Base-by-base conservation (phyloP, 2,888 invertebrate species). In the Dicyrtoma fusca region DNA sequence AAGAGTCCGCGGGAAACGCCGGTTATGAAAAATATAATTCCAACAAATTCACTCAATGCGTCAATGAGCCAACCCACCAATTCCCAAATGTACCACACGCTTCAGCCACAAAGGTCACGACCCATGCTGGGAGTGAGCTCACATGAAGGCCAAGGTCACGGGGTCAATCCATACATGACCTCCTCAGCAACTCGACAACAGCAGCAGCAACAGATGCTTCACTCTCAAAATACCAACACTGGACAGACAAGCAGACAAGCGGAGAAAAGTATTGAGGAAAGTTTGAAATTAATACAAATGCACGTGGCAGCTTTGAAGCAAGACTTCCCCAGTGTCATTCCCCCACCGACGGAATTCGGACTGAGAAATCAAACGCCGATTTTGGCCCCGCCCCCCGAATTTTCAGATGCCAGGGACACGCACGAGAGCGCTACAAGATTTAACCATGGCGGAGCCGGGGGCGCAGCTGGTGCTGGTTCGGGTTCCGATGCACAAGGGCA, bases 381-480 rank as follows among this genome's bases (percentile, higher is more conserved):
- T 17, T 86, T 92, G 76, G 92, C 93, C 25, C 94, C 94, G 49
- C 95, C 94, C 47, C 94, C 94, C 49, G 94, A 95, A 85, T 95
- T 95, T 85, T 92, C 92, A 84, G 80, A 80, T 62, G 78, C 78
- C 0, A 55, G 80, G 17, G 79, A 79, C 55, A 23, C 42, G n/a
- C 77, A 80, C 63, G 80, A 80, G 69, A 77, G 76, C 51, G 78
- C 79, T 1, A 80, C 80, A 5, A 25, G 78, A 42, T 80, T 80
- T 61, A 80, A 80, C 11, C 55, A 71, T 34, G 62, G 26, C 21
- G 57, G 19, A 11, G 49, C 5, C 3, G 14, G 21, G n/a, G 34
- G 8, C 4, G 25, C 62, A 11, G 17, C 47, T 45, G 51, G 21
- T 10, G 49, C 23, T 55, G 8, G 17, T 26, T 14, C 63, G 44